Base-by-base conservation (phyloP, 2,888 invertebrate species). In the Isoperla grammatica region DNA sequence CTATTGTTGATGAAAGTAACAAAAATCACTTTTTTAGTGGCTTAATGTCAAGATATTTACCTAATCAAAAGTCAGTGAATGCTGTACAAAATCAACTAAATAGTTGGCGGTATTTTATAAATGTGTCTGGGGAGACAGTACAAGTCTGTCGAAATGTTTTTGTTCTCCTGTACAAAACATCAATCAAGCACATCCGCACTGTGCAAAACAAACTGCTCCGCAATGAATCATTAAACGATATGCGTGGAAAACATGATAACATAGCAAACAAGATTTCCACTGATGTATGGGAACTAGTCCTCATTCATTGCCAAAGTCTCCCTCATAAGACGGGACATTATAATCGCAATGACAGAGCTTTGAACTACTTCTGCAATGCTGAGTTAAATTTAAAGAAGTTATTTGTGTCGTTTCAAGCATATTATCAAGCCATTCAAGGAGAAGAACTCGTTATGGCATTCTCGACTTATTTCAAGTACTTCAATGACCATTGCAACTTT, bases 381-480 rank as follows among this genome's bases (percentile, higher is more conserved):
- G 37, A 42, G 12, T 56, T 63, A 19, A 63, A 23, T n/a, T 35
- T 64, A 11, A 61, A 42, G 17, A 6, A 6, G 1, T 40, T 63
- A 40, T 65, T 64, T 46, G 5, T 56, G 9, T 37, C 56, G 9
- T 64, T 65, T 48, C 20, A 57, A 1, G 60, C 63, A 19, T 64
- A 62, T 59, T 63, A 65, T 39, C 35, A 22, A 2, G 9, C 57
- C 3, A 13, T 59, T 15, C 61, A 59, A 11, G 61, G 61, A 4
- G 29, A 23, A 20, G 50, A 56, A 17, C 6, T 20, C 29, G 56
- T 61, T 11, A 15, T 62, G 1, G 45, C 11, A 6, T 43, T 42
- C 46, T 56, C 59, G 8, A 59, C 54, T 1, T 62, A 64, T 48
- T 17, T 40, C 1, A 62, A 61, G 45, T 64, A 57, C 61, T 64